Evolutionary conservation across 2,113 vertebrate species (phyloP), one percentile per base, ranked within the genome.

Genomic region (Paramisgurnus dabryanus): DNA sequence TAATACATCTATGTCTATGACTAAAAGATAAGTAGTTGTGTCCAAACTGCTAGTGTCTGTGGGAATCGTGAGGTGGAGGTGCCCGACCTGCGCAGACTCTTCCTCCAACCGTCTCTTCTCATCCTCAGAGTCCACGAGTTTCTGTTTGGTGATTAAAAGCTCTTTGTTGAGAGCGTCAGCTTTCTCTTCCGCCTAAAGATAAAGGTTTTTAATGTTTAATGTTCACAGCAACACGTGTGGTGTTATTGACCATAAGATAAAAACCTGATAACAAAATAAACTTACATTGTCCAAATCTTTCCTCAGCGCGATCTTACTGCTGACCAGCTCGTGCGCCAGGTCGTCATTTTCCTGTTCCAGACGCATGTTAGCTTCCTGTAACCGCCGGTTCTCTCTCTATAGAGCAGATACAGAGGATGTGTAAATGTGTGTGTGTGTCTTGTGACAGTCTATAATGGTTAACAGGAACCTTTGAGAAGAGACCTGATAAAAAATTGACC

Each of bases 311-410:
- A 99, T 99, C 94, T 99, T 99, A 93, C 98, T 99, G 91, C 97
- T 98, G 86, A 99, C 97, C 76, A 99, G 91, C 79, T 99, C 98
- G 0, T 99, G 98, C 4, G 98, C 98, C 55, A 99, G 89, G 87
- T 99, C 97, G n/a, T 99, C 98, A 0, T 99, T 99, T 88, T 99
- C 98, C 87, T 99, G 98, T 89, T 99, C 98, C 90, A 99, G 85
- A 1, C 98, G 95, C 97, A 99, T 99, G 92, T 99, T 99, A 1
- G 97, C 97, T 77, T 99, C 98, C 80, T 99, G 98, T 0, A 99
- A 88, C 18, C 98, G 95, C 3, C 97, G 93, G 86, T 98, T 99
- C 89, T 99, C 98, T 17, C 97, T 89, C 97, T 99, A 87, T 22
- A 79, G 18, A 73, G 47, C 8, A 75, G 72, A 77, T 8, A 34